phyloP scores from a whole-genome alignment of 2,888 invertebrate genomes.

The Ophion ventricosus region DNA sequence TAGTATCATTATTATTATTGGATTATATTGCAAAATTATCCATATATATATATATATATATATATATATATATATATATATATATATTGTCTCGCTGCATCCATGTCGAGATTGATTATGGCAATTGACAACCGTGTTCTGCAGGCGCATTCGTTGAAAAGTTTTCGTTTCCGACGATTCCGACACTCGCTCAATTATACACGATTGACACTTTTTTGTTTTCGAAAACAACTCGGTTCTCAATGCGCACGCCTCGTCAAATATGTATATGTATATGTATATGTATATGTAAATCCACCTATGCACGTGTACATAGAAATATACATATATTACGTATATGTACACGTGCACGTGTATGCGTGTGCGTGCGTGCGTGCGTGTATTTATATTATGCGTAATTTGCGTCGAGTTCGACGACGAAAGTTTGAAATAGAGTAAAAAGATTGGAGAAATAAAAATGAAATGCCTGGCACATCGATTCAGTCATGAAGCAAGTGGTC shows the following conservation, averaged over 20 bases:
- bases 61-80: no score
- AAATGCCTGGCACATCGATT: slow-evolving; percentile 54
- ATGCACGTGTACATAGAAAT: neutral
- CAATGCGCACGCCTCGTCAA: slow-evolving; percentile 3
- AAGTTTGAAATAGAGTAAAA: slow-evolving; percentile 24
- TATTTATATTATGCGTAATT: slow-evolving; percentile 9
- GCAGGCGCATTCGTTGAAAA: slow-evolving; percentile 46
- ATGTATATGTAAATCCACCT: neutral
- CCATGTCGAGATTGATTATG: neutral
- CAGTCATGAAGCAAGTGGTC: slow-evolving; percentile 19
- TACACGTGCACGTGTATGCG: no score
- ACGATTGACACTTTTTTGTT: slow-evolving; percentile 36
- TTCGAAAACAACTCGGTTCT: neutral
- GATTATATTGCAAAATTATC: neutral
- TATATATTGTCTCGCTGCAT: neutral
- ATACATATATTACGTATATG: neutral
- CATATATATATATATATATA: no score
- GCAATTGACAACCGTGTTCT: neutral
- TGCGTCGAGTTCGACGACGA: slow-evolving; percentile 2
- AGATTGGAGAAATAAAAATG: slow-evolving; percentile 31
- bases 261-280: no score
- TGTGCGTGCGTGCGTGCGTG: neutral
- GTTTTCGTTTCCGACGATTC: slow-evolving; percentile 47
- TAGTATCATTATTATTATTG: slow-evolving; percentile 50
- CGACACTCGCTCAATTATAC: slow-evolving; percentile 59